A percentile compares a stretch with the other conserved stretches of the same genome.
phyloP scores from a whole-genome alignment of 2,888 invertebrate species.

The Linnaemya tessellans region DNA sequence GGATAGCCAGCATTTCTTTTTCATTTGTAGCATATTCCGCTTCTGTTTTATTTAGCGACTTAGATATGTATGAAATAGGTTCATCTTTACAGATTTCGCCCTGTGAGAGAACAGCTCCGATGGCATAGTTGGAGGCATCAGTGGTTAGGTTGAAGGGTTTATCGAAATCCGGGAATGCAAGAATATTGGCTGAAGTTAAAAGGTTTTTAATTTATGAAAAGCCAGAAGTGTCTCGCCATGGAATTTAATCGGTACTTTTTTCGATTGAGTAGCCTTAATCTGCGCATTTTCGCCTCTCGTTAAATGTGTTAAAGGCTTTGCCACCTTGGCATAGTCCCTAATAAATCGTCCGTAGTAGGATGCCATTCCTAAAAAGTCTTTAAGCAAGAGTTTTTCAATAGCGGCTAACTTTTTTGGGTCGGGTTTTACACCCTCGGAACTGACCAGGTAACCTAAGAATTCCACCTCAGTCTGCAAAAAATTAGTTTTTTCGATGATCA shows the following conservation, averaged over 20 bases:
- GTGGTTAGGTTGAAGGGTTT: no score
- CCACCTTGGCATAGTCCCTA: background rate
- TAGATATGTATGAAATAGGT: no score
- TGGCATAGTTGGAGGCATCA: no score
- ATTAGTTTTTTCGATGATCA: background rate
- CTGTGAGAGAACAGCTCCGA: no score
- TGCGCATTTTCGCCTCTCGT: background rate
- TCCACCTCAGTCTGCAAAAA: background rate
- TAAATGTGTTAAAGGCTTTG: background rate
- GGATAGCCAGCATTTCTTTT: background rate
- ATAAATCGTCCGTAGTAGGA: background rate
- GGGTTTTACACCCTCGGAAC: background rate
- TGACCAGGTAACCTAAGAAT: background rate
- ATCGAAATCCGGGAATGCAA: background rate
- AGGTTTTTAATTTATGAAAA: no score
- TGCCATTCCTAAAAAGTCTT: background rate
- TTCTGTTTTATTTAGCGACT: no score
- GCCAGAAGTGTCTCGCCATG: no score
- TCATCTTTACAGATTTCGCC: no score
- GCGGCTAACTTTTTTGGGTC: background rate
- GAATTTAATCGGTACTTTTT: background rate
- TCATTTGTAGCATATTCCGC: no score
- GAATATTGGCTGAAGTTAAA: no score
- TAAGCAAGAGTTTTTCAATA: background rate
- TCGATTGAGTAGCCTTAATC: background rate